Evolutionary conservation across 2,888 invertebrate species (phyloP), one percentile per base, ranked within the genome.

Genomic region (Nymphalis polychloros): DNA sequence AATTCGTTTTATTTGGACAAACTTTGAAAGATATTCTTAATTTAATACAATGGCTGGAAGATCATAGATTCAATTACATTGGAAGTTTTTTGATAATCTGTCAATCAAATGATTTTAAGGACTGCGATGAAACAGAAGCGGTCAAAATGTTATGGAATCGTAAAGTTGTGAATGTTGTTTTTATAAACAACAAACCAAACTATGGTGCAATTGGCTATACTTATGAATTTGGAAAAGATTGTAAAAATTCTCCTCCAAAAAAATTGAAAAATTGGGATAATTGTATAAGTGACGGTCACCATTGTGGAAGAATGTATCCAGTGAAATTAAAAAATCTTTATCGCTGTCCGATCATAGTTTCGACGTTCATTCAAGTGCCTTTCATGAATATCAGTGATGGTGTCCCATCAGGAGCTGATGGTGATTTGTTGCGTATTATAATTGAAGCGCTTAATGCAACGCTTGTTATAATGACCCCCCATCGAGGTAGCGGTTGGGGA

Each of bases 61-160:
- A 70, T 8, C 77, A 81, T 62, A 68, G 80, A 67, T 85, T 86
- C 63, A 84, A 87, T 70, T 90, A 86, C 67, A 86, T 84, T 0
- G 88, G 88, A 0, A 84, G 81, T 70, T 86, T 80, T 70, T 81
- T 90, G n/a, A 75, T 89, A 13, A 72, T 87, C 60, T 90, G 91
- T 68, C 78, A 82, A 72, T 85, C 86, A 8, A 59, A 74, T 50
- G 63, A 72, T 49, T 48, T 60, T 2, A 50, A 65, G n/a, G 76
- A 84, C 35, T 91, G 90, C 69, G 77, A 87, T 67, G 87, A 89
- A 75, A 61, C 64, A 2, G 71, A 78, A 63, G 83, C 84, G 8
- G 79, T 85, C 20, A 63, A 77, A 62, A 63, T 81, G 3, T 81
- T 89, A 49, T 90, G 88, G 90, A 69, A 81, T 49, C 73, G 82